Evolutionary conservation across 1,140 invertebrate species (phyloP), one percentile per base, ranked within the genome.

Genomic region (Archivesica marissinica): DNA sequence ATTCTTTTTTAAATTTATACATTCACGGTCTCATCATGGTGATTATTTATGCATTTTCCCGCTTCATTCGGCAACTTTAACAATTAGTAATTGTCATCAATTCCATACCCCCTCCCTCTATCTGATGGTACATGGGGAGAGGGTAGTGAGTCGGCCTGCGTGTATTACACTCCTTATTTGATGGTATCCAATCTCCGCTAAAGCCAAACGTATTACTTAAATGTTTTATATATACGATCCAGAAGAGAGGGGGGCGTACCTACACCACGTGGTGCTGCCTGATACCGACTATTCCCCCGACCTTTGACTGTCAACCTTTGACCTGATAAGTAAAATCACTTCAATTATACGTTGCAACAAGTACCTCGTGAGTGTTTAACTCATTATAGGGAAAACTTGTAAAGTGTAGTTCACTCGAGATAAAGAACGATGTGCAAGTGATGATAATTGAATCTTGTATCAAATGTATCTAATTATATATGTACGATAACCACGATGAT

Each of bases 301-400:
- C 11, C 25, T 11, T 59, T 64, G 59, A 64, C 2, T 15, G 2
- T 13, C 20, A 33, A 64, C 59, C 59, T 35, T 64, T 64, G n/a
- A 64, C 59, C 30, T 35, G 59, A 11, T 59, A 64, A 64, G 30
- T 17, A 64, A 33, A 35, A 64, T 64, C 59, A 64, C 59, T 64
- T 64, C 30, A 64, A 64, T 64, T 64, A 64, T 64, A 35, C 30
- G 59, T 64, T 64, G 59, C 33, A 28, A 64, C 59, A 64, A 64
- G 59, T 35, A 35, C n/a, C 59, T 64, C n/a, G 30, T 64, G 17
- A 35, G 38, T 30, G 38, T 30, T 64, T 35, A 64, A 25, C 15
- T 64, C 59, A 64, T 64, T 64, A 64, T 13, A 64, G 30, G 38
- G 33, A 11, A 59, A n/a, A 4, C 6, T 30, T 25, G 28, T 11